These are phyloP conservation scores for Pherbina coryleti DNA, from an alignment of 2,888 invertebrate genomes.

Conservation along the genomic window DNA sequence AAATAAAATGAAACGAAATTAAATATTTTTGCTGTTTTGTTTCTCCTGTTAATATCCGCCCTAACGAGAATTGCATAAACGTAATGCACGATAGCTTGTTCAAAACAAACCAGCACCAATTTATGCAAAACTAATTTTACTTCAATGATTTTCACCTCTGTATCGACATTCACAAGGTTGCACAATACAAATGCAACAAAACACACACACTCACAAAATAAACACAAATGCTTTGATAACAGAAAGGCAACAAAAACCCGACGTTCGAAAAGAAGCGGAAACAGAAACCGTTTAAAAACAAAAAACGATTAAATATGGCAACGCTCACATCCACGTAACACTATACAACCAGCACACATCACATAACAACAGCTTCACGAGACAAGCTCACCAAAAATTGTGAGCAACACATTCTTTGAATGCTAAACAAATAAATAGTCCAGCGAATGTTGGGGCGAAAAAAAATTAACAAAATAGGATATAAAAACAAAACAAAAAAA, in stretches of 20 bases:
- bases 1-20: no score
- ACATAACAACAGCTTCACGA: neutral
- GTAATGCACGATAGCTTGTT: neutral
- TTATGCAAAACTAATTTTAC: constrained; percentile 11
- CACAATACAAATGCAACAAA: neutral
- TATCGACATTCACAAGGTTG: constrained; percentile 37
- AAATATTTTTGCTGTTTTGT: no score
- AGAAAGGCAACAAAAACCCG: neutral
- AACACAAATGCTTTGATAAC: neutral
- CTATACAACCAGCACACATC: neutral
- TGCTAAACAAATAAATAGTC: no score
- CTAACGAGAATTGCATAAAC: no score
- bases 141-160: constrained; percentile 40
- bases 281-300: no score
- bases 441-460: neutral
- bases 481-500: neutral
- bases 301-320: neutral
- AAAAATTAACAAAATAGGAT: neutral
- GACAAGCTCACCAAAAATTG: neutral
- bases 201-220: neutral
- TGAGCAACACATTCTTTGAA: neutral
- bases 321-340: neutral
- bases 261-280: neutral
- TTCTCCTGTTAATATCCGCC: no score
- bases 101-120: no score